A percentile compares a stretch with the other conserved stretches of the same genome.
Conservation (phyloP, 2,888 invertebrate species). For the Synergus laeviventris region DNA sequence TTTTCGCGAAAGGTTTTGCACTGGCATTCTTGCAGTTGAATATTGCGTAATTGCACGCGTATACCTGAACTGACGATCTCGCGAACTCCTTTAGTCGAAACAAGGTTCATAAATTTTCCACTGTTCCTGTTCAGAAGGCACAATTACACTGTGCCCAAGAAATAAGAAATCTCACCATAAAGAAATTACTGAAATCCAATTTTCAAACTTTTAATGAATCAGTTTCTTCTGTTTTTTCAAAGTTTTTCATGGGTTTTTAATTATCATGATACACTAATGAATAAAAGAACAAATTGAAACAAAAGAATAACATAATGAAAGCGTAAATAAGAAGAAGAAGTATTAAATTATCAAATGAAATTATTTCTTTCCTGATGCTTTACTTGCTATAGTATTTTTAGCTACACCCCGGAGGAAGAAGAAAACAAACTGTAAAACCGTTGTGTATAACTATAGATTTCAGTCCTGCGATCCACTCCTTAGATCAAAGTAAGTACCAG, state of each 20-base stretch:
- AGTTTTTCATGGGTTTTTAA: neutral
- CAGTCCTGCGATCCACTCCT: slow-evolving; percentile 12
- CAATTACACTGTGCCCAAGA: neutral
- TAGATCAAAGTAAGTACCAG: slow-evolving; percentile 21
- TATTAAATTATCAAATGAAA: too few species aligned
- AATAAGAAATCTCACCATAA: slow-evolving; percentile 5
- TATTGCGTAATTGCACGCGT: neutral
- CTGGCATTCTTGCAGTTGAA: neutral
- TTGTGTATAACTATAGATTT: neutral
- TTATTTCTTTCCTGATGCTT: neutral
- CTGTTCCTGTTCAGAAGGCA: neutral
- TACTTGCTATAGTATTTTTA: slow-evolving; percentile 1
- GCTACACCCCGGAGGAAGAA: neutral
- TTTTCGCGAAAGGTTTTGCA: slow-evolving; percentile 27
- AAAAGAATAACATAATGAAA: neutral
- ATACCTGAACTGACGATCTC: neutral
- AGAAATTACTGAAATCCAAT: neutral
- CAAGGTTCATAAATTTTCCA: slow-evolving; percentile 3
- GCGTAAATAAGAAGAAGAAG: neutral
- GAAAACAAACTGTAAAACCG: neutral
- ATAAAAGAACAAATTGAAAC: neutral
- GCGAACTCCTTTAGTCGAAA: neutral
- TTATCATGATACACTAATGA: neutral
- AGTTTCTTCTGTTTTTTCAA: neutral
- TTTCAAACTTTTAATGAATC: too few species aligned